Evolutionary conservation across 2,888 invertebrate genomes (phyloP).

Genomic region (Pyralis farinalis): DNA sequence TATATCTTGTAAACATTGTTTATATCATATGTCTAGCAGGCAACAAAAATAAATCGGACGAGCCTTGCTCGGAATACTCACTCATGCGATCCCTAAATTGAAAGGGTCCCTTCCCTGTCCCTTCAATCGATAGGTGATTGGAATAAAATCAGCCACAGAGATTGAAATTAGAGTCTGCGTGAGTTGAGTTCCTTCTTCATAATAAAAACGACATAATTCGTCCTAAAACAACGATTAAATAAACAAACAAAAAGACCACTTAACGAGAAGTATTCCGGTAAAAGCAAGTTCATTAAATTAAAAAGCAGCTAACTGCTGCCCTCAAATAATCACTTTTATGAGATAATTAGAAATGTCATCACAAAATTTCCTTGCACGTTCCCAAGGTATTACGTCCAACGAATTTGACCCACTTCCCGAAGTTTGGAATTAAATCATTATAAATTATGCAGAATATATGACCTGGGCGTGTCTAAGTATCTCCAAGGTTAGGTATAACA

Average conservation of each 20-base stretch:
- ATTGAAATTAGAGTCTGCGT: no score
- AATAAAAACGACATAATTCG: no score
- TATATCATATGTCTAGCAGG: no score
- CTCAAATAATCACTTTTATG: slow-evolving; percentile 1
- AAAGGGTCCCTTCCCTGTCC: no score
- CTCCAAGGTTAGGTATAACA: slow-evolving; percentile 3
- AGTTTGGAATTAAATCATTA: slow-evolving; percentile 11
- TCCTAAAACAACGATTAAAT: no score
- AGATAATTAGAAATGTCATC: slow-evolving; percentile 8
- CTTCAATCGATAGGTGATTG: no score
- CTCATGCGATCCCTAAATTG: no score
- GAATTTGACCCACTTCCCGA: slow-evolving; percentile 14
- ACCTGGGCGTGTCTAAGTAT: slow-evolving; percentile 1
- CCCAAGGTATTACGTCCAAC: slow-evolving; percentile 8
- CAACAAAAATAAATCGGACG: no score
- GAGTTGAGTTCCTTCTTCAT: no score
- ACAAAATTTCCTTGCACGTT: slow-evolving; percentile 2
- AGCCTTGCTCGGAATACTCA: no score
- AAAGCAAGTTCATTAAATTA: slow-evolving; percentile 2
- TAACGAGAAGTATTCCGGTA: neutral
- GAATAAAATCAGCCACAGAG: no score
- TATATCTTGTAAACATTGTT: no score
- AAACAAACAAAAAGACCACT: neutral
- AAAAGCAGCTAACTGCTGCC: neutral
- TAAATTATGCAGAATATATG: slow-evolving; percentile 10